A percentile compares a stretch with the other conserved stretches of the same genome.
These are phyloP conservation scores for Campoplex capitator DNA, from an alignment of 2,888 invertebrate species.

Conservation along the genomic window DNA sequence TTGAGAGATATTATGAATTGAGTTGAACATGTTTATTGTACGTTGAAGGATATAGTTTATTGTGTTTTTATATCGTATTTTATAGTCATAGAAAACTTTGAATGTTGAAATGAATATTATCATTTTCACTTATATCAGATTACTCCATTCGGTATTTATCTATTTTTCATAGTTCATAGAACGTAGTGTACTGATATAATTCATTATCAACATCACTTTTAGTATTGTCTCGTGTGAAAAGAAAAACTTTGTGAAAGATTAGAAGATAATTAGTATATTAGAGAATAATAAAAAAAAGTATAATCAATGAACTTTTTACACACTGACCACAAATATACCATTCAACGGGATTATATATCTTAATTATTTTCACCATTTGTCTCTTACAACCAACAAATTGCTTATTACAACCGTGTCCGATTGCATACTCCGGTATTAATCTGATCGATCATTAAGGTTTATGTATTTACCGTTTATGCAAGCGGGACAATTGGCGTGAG, in stretches of 20 bases:
- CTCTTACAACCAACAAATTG: conserved; percentile 67
- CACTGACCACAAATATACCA: conserved; percentile 62
- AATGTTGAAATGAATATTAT: neutral
- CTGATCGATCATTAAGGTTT: neutral
- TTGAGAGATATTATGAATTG: conserved; percentile 1
- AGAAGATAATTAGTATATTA: neutral
- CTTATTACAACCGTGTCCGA: conserved; percentile 52
- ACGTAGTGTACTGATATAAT: neutral
- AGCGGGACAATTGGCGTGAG: conserved; percentile 56
- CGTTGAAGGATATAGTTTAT: neutral
- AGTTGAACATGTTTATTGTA: neutral
- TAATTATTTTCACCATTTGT: conserved; percentile 39
- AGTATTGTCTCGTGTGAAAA: neutral
- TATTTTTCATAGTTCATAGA: neutral
- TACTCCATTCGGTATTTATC: neutral
- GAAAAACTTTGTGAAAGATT: neutral
- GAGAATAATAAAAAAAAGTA: neutral
- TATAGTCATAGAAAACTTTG: neutral
- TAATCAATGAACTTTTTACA: conserved; percentile 32
- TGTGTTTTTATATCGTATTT: neutral
- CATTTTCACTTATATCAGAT: neutral
- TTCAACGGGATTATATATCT: conserved; percentile 61
- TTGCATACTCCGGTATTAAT: conserved; percentile 41
- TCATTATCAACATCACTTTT: neutral
- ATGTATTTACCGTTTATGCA: conserved; percentile 38